Conservation (phyloP, 2,797 vertebrate genomes). For the Sebastes steindachneri region DNA sequence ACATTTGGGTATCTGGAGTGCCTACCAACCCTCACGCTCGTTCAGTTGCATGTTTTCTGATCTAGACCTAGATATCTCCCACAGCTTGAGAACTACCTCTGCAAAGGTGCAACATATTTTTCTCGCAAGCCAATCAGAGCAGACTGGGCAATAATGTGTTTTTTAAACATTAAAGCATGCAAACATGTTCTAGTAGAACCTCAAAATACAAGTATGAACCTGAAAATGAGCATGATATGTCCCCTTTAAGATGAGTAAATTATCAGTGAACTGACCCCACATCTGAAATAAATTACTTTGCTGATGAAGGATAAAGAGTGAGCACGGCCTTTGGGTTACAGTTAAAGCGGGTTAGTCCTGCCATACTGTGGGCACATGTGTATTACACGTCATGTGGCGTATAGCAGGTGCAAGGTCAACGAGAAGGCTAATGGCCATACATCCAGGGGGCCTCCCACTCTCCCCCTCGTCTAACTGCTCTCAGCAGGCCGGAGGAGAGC, state of each 20-base stretch:
- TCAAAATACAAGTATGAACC: no score
- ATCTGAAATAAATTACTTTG: not conserved
- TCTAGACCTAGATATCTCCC: no score
- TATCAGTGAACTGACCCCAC: not conserved
- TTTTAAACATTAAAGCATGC: no score
- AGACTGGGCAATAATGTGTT: no score
- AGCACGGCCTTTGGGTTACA: conserved; percentile 8
- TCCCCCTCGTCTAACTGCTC: conserved; percentile 54
- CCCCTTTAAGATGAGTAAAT: not conserved
- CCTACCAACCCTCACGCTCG: no score
- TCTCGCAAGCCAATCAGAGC: no score
- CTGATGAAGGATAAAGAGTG: conserved; percentile 3
- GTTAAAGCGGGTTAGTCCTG: conserved; percentile 7
- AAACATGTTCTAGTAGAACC: no score
- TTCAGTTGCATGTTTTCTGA: no score
- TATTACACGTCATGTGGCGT: conserved; percentile 42
- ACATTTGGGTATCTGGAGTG: no score
- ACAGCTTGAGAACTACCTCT: no score
- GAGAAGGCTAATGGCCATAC: conserved; percentile 64
- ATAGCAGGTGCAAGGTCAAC: conserved; percentile 74
- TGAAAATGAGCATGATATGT: not conserved
- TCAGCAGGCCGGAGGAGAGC: conserved; percentile 54
- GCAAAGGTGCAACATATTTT: no score
- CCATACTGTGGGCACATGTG: conserved; percentile 37
- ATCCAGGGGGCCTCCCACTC: conserved; percentile 44